These are phyloP conservation scores for Catharus fuscescens DNA, from an alignment of 2,113 vertebrate genomes.

Conservation along the genomic window DNA sequence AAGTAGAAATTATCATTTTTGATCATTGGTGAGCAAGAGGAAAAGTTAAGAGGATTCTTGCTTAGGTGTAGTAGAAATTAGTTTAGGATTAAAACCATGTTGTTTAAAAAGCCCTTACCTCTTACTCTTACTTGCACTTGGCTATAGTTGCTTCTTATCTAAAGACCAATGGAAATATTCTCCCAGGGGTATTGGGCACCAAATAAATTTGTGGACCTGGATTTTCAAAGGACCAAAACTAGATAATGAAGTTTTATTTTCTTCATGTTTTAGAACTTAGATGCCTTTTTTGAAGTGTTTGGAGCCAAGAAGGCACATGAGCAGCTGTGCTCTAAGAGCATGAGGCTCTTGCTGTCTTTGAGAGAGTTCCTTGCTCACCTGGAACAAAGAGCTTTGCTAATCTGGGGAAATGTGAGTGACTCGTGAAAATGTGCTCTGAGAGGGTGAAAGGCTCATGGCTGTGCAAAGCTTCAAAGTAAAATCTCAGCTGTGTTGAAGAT, in stretches of 20 bases:
- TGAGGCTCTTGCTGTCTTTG: background rate
- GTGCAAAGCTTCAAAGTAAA: background rate
- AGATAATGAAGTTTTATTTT: background rate
- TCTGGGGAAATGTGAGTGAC: background rate
- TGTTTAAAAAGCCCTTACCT: background rate
- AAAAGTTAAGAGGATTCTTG: background rate
- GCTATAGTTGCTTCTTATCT: background rate
- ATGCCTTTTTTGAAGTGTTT: background rate
- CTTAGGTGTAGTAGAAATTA: background rate
- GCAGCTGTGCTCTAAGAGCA: background rate
- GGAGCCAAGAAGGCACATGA: background rate
- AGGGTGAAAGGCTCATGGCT: background rate
- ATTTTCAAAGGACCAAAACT: background rate
- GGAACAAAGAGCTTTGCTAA: background rate
- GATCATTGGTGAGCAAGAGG: background rate
- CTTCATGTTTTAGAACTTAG: background rate
- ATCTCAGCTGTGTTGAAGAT: background rate
- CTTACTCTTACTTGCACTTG: background rate
- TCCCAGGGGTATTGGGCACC: background rate
- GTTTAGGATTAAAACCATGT: background rate
- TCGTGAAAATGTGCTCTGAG: background rate
- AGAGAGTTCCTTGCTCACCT: background rate
- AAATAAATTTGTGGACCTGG: background rate
- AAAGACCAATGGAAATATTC: background rate
- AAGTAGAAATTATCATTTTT: background rate